Base-by-base conservation (phyloP, 1,140 invertebrate genomes). In the Conus betulinus region DNA sequence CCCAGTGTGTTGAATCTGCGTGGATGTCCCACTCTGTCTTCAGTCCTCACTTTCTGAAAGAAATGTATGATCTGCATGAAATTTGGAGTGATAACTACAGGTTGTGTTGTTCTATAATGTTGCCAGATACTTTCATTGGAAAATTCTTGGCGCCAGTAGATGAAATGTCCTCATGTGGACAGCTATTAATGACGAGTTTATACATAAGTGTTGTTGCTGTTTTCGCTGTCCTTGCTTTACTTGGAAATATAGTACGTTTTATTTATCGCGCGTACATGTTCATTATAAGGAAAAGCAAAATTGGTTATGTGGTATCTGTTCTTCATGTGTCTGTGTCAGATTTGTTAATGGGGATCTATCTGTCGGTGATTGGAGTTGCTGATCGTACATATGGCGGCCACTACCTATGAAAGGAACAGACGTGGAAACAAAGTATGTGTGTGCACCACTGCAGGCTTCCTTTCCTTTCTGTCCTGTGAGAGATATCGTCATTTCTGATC, bases 131-230 rank as follows among this genome's bases (percentile, higher is more conserved):
- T 6, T 87, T 90, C 15, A n/a, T 8, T 7, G 60, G n/a, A 4
- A 51, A 51, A 5, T 89, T 52, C 25, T n/a, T 84, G 39, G 85
- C 88, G 8, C 88, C 88, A 15, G 25, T 57, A 13, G 81, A 89
- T 52, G 88, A 90, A 60, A 87, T 92, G 51, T 92, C 92, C 3
- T 92, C 92, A 2, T 92, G 92, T 85, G 74, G 78, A 8, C 84
- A 92, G 53, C 74, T 92, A 27, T 85, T 92, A 63, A 55, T 78
- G 27, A 83, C 85, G 17, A 52, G 82, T 27, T 25, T 89, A 17
- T 87, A 91, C 5, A 63, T 88, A 5, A 84, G 88, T 8, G 71
- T 84, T 17, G 74, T 92, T 1, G 91, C 89, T 90, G 25, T 90
- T 53, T 88, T 92, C 67, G 90, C 89, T 1, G 53, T 89, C 4